Evolutionary conservation across 2,888 invertebrate species (phyloP), one percentile per base, ranked within the genome.

Genomic region (Mechanitis messenoides): DNA sequence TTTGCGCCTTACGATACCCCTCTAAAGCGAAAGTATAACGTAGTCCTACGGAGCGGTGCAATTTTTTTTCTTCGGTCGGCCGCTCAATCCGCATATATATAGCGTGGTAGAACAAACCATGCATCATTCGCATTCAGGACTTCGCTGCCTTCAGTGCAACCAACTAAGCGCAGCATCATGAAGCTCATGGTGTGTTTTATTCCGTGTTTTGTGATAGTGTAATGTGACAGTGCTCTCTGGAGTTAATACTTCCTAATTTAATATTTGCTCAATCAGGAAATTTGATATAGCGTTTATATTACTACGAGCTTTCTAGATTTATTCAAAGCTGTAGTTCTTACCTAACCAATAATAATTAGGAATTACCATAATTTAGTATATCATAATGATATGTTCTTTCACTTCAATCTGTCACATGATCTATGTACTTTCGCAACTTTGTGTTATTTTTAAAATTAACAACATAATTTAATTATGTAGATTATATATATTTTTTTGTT

Each of bases 101-200:
- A 85, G 79, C 87, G 83, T 80, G 77, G 84, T 78, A 71, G 77
- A 72, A 72, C 78, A 75, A 74, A 80, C 73, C 85, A 84, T 83
- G 85, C 89, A 91, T 90, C 90, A 91, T 85, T 91, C 91, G 83
- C 88, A 89, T 89, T 90, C 88, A 88, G 90, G 86, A 89, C 86
- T 78, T 81, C 83, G 79, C 81, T 84, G 87, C 74, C 90, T 91
- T 89, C 91, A 91, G 91, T 91, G 90, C 91, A 90, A 84, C 85
- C 88, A 78, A 80, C 80, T 54, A 75, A 81, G 79, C 75, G 75
- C 80, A 87, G 90, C 90, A 89, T 89, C 90, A 91, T 91, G 91
- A 91, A 84, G 85, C 80, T 83, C 80, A 86, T 87, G 91, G 91
- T 91, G 90, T 82, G 91, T 91, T 80, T 63, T 54, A 62, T 65